Percentiles rank a stretch among this genome's conserved stretches.
phyloP scores from a whole-genome alignment of 2,113 vertebrate genomes.

The Chionodraco myersi region DNA sequence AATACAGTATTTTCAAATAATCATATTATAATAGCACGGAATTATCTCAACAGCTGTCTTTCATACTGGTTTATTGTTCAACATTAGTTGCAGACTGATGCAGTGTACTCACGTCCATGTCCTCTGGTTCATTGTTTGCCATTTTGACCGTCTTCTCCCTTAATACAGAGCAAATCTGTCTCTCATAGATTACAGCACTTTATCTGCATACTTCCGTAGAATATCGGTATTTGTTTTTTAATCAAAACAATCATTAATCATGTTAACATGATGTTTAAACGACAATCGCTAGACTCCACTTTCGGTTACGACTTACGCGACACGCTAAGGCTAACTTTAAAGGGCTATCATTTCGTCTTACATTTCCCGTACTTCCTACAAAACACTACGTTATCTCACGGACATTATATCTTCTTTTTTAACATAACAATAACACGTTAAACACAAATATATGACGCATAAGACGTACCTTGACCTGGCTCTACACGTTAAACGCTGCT shows the following conservation, averaged over 20 bases:
- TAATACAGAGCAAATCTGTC: not conserved
- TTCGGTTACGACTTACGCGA: not conserved
- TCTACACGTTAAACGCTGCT: not conserved
- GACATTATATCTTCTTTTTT: not conserved
- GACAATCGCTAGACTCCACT: not conserved
- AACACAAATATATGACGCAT: no score
- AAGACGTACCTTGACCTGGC: not conserved
- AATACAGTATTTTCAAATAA: not conserved
- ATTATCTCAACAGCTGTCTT: not conserved
- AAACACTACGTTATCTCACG: not conserved
- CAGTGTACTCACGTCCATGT: slow-evolving; percentile 32
- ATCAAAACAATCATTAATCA: not conserved
- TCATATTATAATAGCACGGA: not conserved
- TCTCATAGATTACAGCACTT: not conserved
- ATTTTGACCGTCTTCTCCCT: slow-evolving; percentile 25
- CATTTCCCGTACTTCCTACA: not conserved
- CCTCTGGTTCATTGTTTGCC: rapidly evolving
- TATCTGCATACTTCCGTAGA: not conserved
- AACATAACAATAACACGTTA: not conserved
- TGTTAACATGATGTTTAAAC: not conserved
- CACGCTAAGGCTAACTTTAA: not conserved
- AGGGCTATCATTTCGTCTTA: not conserved
- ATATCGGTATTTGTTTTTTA: rapidly evolving
- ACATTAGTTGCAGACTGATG: not conserved
- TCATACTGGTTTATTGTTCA: not conserved